Evolutionary conservation across 2,888 invertebrate species (phyloP).

Genomic region (Leucoma salicis): DNA sequence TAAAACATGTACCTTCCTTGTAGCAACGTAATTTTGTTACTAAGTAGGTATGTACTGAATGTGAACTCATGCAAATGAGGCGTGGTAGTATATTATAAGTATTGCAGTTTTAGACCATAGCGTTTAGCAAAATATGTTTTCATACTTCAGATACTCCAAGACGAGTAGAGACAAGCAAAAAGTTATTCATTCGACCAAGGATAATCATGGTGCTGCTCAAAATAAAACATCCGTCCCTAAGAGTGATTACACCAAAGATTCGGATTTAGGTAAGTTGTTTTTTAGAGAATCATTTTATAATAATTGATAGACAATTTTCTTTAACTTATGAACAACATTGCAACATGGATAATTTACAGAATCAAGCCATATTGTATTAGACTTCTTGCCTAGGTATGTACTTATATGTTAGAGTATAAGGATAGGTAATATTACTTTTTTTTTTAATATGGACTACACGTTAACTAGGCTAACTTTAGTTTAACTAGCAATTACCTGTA

Average conservation of each 20-base stretch:
- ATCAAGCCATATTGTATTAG: no score
- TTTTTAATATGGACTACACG: no score
- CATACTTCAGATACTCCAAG: conserved; percentile 51
- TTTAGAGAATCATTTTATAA: conserved; percentile 2
- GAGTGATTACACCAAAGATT: conserved; percentile 55
- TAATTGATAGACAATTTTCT: no score
- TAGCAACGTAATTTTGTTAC: conserved; percentile 36
- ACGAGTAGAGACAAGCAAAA: conserved; percentile 46
- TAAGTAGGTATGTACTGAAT: conserved; percentile 18
- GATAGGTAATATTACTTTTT: no score
- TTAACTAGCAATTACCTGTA: no score
- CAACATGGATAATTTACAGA: no score
- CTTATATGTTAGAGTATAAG: no score
- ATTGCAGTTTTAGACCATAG: conserved; percentile 2
- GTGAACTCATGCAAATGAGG: conserved; percentile 29
- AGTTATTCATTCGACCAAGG: conserved; percentile 42
- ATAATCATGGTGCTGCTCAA: conserved; percentile 49
- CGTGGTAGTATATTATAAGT: conserved; percentile 22
- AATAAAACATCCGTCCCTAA: conserved; percentile 68
- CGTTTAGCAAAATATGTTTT: conserved; percentile 38
- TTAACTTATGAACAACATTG: no score
- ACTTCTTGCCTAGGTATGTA: no score
- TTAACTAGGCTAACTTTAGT: no score
- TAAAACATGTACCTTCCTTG: conserved; percentile 18
- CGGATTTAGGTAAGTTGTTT: conserved; percentile 66